Base-by-base conservation (phyloP, 2,113 vertebrate genomes). In the Australoheros scitulus region DNA sequence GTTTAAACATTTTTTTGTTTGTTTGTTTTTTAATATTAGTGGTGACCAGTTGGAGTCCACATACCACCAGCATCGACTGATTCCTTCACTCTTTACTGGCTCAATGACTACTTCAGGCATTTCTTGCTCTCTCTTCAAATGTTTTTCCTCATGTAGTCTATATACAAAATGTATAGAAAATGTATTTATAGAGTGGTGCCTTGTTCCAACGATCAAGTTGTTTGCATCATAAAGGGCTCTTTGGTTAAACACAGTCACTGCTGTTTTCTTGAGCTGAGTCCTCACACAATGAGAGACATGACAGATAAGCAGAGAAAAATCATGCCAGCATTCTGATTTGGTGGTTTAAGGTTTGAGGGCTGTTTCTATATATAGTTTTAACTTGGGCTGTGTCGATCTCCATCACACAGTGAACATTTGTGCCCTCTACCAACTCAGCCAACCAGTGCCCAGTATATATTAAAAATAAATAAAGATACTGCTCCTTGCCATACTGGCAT, bases 111-210 rank as follows among this genome's bases (percentile, higher is more conserved):
- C 55, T 81, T 81, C 68, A 86, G 85, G 83, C 87, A 47, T 70
- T 81, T 80, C 81, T 83, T 5, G 2, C 24, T 24, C 79, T 80
- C 72, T 84, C 56, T 63, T 57, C 70, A 50, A 58, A 79, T 82
- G 82, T 41, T 61, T 85, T 84, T 72, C 63, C 61, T 77, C 58
- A 34, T 79, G 76, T 91, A 90, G 86, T 87, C 81, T 83, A 83
- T 80, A 87, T 90, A 81, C 56, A 85, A 89, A 83, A 85, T 95
- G 92, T 91, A 83, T 88, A 90, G 88, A 85, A 84, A 87, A 47
- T 91, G 84, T 94, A 94, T 94, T 94, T 96, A 94, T 94, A 92
- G 82, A 81, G 82, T 65, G 90, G 91, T 95, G 93, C 92, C 92
- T 94, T 94, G 86, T 91, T 93, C 81, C 87, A 72, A 85, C 34